phyloP scores from a whole-genome alignment of 2,113 vertebrate species.

The Rhea americana region DNA sequence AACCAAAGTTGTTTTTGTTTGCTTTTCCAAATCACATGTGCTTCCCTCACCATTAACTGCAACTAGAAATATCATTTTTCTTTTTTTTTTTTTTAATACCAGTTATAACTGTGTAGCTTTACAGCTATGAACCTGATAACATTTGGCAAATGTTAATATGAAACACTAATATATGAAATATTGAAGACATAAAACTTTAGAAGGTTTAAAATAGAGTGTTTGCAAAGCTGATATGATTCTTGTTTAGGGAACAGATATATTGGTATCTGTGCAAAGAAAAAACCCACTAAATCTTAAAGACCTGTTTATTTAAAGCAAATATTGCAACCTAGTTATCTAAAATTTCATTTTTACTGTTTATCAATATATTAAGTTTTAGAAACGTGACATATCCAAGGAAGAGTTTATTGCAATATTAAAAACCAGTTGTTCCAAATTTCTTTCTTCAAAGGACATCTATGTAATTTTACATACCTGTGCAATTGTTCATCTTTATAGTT shows the following conservation, averaged over 20 bases:
- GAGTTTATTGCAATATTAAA: background rate
- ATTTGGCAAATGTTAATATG: background rate
- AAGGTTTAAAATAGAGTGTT: background rate
- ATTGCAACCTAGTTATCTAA: background rate
- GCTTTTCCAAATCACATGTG: background rate
- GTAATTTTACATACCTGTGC: conserved; percentile 86
- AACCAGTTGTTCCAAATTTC: background rate
- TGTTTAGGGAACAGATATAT: background rate
- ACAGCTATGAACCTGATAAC: background rate
- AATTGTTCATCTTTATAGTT: conserved; percentile 98
- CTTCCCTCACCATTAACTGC: background rate
- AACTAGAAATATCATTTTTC: background rate
- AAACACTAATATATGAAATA: background rate
- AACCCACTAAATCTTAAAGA: background rate
- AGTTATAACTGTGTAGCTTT: background rate
- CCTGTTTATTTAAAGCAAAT: background rate
- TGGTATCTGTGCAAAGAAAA: background rate
- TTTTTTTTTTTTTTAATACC: background rate
- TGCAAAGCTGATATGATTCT: background rate
- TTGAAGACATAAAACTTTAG: background rate
- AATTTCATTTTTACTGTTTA: background rate
- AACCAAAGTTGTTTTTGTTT: background rate
- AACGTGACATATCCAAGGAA: background rate
- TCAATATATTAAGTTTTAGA: background rate
- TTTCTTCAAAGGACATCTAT: background rate